Conservation (phyloP, 2,888 invertebrate species). For the Agriotes lineatus region DNA sequence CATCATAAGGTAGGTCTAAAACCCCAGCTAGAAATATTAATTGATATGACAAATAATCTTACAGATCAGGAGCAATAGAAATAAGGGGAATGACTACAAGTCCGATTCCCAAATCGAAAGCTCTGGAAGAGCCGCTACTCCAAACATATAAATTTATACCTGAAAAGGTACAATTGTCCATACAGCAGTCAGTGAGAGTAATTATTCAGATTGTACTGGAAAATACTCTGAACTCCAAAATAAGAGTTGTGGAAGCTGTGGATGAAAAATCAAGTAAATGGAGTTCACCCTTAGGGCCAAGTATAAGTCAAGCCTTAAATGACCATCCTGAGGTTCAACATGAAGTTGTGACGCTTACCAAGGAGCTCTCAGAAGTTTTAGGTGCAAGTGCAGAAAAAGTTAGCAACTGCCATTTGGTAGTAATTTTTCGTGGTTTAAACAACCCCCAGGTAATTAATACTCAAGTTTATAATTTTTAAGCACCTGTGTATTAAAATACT, state of each 20-base stretch:
- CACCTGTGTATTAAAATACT: too few relatives aligned
- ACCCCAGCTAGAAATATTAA: too few relatives aligned
- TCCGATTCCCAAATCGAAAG: conserved; percentile 77
- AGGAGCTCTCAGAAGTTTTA: conserved; percentile 67
- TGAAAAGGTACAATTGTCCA: conserved; percentile 62
- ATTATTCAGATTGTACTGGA: conserved; percentile 81
- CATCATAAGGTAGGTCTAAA: conserved; percentile 49
- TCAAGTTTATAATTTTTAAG: too few relatives aligned
- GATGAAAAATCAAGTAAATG: conserved; percentile 60
- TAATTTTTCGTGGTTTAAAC: conserved; percentile 64
- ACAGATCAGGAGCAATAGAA: conserved; percentile 81
- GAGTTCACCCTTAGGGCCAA: conserved; percentile 68
- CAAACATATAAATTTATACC: conserved; percentile 75
- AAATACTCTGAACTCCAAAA: conserved; percentile 74
- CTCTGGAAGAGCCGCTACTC: conserved; percentile 68
- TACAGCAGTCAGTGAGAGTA: conserved; percentile 67
- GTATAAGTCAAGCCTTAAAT: conserved; percentile 72
- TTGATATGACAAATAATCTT: too few relatives aligned
- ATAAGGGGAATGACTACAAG: conserved; percentile 82
- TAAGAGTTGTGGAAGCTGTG: conserved; percentile 70
- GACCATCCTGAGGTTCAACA: conserved; percentile 80
- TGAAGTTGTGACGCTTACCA: conserved; percentile 72
- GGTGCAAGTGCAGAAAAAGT: conserved; percentile 72
- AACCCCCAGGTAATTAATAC: conserved; percentile 67
- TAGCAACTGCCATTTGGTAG: conserved; percentile 59